Evolutionary conservation across 2,888 invertebrate genomes (phyloP).

Genomic region (Imbricaverruca yamaguchii): DNA sequence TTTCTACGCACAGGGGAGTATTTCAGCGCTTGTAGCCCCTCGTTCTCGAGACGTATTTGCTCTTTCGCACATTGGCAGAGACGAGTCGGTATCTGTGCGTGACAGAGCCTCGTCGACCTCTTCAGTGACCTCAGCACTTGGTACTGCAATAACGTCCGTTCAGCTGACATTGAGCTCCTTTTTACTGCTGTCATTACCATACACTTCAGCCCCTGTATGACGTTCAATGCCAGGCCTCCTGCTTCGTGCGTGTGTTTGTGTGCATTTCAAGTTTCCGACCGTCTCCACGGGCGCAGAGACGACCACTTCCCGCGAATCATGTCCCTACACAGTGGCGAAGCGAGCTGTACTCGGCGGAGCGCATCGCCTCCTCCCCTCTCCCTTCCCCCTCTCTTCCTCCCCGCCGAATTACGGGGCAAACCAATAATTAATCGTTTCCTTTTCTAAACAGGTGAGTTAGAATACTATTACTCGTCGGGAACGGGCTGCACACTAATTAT

Average conservation of each 20-base stretch:
- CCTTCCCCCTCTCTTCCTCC: not conserved
- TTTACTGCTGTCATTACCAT: not conserved
- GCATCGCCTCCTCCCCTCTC: not conserved
- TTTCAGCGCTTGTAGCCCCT: too few species aligned
- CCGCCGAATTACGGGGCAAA: not conserved
- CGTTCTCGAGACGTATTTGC: too few species aligned
- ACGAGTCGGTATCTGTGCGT: too few species aligned
- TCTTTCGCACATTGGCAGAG: too few species aligned
- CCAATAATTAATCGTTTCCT: constrained; percentile 17
- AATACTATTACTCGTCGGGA: not conserved
- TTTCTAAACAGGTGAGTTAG: constrained; percentile 21
- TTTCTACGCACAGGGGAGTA: too few species aligned
- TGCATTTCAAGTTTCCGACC: not conserved
- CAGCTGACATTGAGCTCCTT: not conserved
- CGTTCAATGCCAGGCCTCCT: not conserved
- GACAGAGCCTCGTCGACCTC: too few species aligned
- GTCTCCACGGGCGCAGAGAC: not conserved
- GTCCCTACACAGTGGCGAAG: not conserved
- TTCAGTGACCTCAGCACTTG: too few species aligned
- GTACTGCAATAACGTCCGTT: not conserved
- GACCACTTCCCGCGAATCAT: not conserved
- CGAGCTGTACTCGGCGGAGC: not conserved
- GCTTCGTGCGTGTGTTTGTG: not conserved
- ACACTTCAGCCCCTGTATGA: not conserved
- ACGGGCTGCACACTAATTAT: not conserved